Evolutionary conservation across 2,888 invertebrate species (phyloP).

Genomic region (Germaria angustata): DNA sequence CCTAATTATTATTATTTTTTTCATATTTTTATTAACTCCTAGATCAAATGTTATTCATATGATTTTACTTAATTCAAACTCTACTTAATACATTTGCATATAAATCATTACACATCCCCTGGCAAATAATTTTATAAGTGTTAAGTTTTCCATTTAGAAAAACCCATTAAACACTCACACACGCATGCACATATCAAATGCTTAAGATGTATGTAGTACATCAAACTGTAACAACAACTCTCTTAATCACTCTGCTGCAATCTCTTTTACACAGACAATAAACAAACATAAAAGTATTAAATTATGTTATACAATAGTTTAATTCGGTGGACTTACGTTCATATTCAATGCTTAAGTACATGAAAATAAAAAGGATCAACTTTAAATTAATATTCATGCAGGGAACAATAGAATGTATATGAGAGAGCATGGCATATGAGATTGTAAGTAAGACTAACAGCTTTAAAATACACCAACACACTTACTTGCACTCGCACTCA

Average conservation of each 20-base stretch:
- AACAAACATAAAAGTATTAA: slow-evolving; percentile 14
- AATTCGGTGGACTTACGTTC: slow-evolving; percentile 39
- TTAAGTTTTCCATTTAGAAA: no score
- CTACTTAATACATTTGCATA: neutral
- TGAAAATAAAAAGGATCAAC: slow-evolving; percentile 51
- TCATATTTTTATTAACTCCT: no score
- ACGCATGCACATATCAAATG: neutral
- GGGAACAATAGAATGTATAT: slow-evolving; percentile 23
- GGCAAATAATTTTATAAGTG: neutral
- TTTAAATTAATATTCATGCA: slow-evolving; percentile 62
- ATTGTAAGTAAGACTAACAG: slow-evolving; percentile 27
- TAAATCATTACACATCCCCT: neutral
- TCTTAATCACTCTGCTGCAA: slow-evolving; percentile 17
- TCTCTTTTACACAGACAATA: slow-evolving; percentile 15
- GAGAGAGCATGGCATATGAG: slow-evolving; percentile 14
- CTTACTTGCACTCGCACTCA: neutral
- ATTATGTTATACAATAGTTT: slow-evolving; percentile 48
- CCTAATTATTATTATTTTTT: no score
- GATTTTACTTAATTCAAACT: no score
- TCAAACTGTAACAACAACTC: slow-evolving; percentile 19
- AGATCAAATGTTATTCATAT: no score
- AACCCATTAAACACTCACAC: no score
- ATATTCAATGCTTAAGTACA: slow-evolving; percentile 28
- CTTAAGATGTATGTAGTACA: neutral
- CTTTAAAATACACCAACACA: neutral